Base-by-base conservation (phyloP, 2,113 vertebrate genomes). In the Garra rufa region DNA sequence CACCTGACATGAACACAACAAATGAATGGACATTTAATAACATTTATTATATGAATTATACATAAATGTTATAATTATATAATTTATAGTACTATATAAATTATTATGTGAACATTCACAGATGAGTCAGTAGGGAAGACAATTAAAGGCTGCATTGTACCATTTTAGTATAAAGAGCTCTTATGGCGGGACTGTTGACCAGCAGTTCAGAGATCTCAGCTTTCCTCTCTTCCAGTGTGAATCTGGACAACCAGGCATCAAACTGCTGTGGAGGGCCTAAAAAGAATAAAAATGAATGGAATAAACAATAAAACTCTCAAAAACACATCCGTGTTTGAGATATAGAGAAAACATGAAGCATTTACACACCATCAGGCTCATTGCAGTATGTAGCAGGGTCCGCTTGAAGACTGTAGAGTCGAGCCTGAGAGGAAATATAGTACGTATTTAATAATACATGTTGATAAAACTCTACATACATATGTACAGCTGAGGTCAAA, bases 371-470 rank as follows among this genome's bases (percentile, higher is more conserved):
- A 24, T 99, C 98, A 2, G 98, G 97, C 87, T 99, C 98, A 0
- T 99, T 99, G 96, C 98, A 99, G 94, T 99, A 99, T 8, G 98
- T 99, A 17, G 97, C 98, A 0, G 98, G 98, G 86, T 99, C 98
- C 0, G 98, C 98, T 91, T 99, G 98, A 73, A 99, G 94, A 92
- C 95, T 97, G 92, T 99, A 99, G 77, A 99, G 96, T 41, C 98
- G 98, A 82, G 98, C 97, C 98, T 99, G 86, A 61, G 89, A 90
- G 88, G 70, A 76, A 88, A 86, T 91, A 1, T 21, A 28, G 61
- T 7, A 28, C 34, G 48, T 2, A 21, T 34, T 41, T 70, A 38
- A 70, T 19, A 41, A 79, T 41, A 69, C 52, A 57, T 57, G 21
- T 34, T 34, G 2, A 34, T 34, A 34, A 34, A 34, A 34, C 34